A percentile compares a stretch with the other conserved stretches of the same genome.
Conservation (phyloP, 2,797 vertebrate species). For the Cirrhinus molitorella region DNA sequence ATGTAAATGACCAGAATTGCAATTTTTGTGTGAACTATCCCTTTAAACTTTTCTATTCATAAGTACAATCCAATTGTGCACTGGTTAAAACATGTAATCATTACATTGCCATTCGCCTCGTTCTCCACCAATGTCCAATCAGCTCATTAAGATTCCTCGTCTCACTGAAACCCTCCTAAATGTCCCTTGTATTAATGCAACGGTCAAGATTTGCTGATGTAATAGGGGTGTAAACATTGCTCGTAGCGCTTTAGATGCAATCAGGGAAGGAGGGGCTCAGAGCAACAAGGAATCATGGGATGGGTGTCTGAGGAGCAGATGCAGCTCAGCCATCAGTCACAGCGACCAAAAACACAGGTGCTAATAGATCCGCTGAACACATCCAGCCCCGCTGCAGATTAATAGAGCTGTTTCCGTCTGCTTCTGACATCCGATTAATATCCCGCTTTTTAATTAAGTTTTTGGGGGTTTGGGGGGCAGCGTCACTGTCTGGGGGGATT, state of each 20-base stretch:
- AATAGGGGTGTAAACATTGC: slow-evolving; percentile 25
- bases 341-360: slow-evolving; percentile 64
- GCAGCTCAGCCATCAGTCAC: slow-evolving; percentile 71
- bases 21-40: slow-evolving; percentile 25
- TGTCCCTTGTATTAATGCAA: background rate
- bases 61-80: background rate
- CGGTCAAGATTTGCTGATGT: slow-evolving; percentile 40
- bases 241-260: slow-evolving; percentile 11
- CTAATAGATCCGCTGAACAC: slow-evolving; percentile 64
- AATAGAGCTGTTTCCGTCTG: slow-evolving; percentile 69
- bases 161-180: slow-evolving; percentile 20
- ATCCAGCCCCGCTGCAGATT: slow-evolving; percentile 63
- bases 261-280: slow-evolving; percentile 26
- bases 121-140: background rate
- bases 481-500: slow-evolving; percentile 59
- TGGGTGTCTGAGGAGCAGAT: slow-evolving; percentile 69
- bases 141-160: slow-evolving; percentile 10
- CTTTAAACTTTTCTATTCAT: background rate
- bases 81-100: background rate
- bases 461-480: slow-evolving; percentile 68
- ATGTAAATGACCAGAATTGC: background rate
- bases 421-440: slow-evolving; percentile 76
- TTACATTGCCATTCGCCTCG: background rate
- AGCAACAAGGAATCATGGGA: slow-evolving; percentile 49
- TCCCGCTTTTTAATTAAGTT: slow-evolving; percentile 76